phyloP scores from a whole-genome alignment of 1,140 invertebrate species.

The Ceratosolen fusciceps region DNA sequence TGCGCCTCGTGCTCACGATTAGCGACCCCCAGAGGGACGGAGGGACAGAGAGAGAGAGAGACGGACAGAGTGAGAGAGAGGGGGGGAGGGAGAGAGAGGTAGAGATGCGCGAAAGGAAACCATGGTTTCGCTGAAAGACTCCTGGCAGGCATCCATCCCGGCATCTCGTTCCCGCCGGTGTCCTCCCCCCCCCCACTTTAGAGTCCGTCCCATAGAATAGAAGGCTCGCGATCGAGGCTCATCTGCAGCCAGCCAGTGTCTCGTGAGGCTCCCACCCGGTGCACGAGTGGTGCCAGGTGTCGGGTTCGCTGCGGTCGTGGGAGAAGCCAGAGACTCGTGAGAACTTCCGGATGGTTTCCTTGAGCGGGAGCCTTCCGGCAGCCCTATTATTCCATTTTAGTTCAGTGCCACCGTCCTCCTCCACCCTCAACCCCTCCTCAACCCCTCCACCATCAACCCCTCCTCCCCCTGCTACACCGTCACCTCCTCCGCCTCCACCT shows the following conservation, averaged over 20 bases:
- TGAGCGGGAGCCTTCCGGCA: constrained; percentile 65
- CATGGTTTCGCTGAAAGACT: background rate
- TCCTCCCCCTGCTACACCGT: too few species aligned
- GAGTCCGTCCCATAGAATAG: background rate
- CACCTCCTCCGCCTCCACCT: too few species aligned
- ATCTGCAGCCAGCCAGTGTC: constrained; percentile 39
- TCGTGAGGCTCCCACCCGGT: background rate
- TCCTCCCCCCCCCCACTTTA: background rate
- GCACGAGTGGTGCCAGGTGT: constrained; percentile 68
- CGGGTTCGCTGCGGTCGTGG: constrained; percentile 69
- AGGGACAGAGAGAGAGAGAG: too few species aligned
- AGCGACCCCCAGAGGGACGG: too few species aligned
- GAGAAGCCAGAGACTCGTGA: constrained; percentile 72
- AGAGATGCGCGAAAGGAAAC: constrained; percentile 36
- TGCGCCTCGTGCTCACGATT: too few species aligned
- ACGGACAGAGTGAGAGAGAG: too few species aligned
- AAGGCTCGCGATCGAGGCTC: constrained; percentile 14
- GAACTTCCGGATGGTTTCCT: constrained; percentile 70
- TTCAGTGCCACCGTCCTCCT: constrained; percentile 64
- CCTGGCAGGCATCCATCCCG: background rate
- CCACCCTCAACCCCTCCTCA: too few species aligned
- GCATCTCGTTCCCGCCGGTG: background rate
- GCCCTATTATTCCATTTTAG: constrained; percentile 70
- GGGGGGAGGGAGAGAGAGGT: too few species aligned
- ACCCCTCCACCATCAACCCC: too few species aligned